Evolutionary conservation across 2,888 invertebrate species (phyloP), one percentile per base, ranked within the genome.

Genomic region (Hirudinaria manillensis): DNA sequence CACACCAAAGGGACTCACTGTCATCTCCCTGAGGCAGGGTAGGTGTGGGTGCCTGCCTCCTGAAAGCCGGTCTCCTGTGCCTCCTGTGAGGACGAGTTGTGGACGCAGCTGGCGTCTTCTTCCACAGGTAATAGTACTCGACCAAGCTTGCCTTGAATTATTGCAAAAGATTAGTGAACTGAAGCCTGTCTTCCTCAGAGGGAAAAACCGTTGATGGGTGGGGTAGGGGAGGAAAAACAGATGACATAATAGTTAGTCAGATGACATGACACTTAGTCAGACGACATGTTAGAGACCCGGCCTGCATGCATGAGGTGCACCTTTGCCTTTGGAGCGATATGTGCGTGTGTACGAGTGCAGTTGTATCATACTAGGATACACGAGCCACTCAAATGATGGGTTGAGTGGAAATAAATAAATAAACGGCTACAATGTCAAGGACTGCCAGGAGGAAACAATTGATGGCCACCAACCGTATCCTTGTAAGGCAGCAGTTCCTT

Each of bases 61-160:
- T 66, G 29, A 77, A 70, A 38, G 77, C 79, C 70, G 81, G 81
- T 74, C 81, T 77, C 53, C 82, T 80, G 77, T 81, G 79, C 34
- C 82, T 80, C 80, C 96, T 89, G 84, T 96, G 95, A 36, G 96
- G 96, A 81, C 97, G 90, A 86, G 95, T 95, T 85, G 93, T 94
- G 86, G 94, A 93, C 78, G 98, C 98, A 82, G 94, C 94, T 29
- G 97, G 94, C 56, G 97, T 96, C 88, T 98, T 99, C 88, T 99
- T 99, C 99, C 99, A 99, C 84, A 96, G 89, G 87, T 99, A 99
- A 87, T 99, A 99, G 88, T 94, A 99, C 86, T 97, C 96, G 75
- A 99, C 96, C 83, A 99, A 87, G 85, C 99, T 97, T 75, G 94
- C 91, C 91, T 91, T 83, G 24, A 45, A 45, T 7, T 1, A 10